Evolutionary conservation across 2,888 invertebrate genomes (phyloP).

Genomic region (Cosmia pyralina): DNA sequence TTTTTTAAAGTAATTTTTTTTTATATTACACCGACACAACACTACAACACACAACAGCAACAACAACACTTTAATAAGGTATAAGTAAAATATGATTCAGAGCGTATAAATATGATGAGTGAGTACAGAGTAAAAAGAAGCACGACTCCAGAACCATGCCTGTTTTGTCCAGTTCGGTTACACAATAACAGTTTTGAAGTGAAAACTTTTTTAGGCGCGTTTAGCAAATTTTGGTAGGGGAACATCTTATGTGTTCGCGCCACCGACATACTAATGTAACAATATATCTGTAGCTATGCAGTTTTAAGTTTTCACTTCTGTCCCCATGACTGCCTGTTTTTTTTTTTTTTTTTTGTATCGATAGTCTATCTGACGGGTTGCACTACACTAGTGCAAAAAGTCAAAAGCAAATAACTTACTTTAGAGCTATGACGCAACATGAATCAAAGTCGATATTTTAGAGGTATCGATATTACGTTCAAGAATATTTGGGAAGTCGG

Average conservation of each 20-base stretch:
- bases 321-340: no score
- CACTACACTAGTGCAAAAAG: background rate
- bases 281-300: no score
- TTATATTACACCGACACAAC: no score
- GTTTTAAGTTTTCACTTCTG: no score
- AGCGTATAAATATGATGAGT: slow-evolving; percentile 7
- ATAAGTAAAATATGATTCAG: slow-evolving; percentile 7
- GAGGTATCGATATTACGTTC: background rate
- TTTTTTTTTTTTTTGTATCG: background rate
- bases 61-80: background rate
- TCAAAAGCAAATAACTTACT: background rate
- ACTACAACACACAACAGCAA: no score
- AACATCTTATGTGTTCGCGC: no score
- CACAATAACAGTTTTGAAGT: background rate
- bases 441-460: background rate
- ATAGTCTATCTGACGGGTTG: background rate
- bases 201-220: no score
- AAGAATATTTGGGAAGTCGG: background rate
- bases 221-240: no score
- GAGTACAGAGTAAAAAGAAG: slow-evolving; percentile 13
- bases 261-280: no score
- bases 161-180: slow-evolving; percentile 55
- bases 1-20: no score
- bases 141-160: slow-evolving; percentile 43
- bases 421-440: background rate